phyloP scores from a whole-genome alignment of 1,140 invertebrate genomes.

The Lasioglossum albipes region DNA sequence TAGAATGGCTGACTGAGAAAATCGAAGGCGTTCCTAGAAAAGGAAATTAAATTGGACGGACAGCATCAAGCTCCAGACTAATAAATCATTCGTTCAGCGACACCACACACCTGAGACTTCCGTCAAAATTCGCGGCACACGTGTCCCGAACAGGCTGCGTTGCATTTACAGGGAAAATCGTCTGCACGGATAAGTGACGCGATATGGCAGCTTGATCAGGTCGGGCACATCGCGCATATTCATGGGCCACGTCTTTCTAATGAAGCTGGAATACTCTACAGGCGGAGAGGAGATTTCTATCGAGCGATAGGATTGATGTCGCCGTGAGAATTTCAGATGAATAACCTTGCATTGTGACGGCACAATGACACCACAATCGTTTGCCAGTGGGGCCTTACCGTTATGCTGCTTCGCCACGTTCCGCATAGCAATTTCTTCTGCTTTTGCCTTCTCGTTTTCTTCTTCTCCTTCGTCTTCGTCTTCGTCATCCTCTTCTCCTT shows the following conservation, averaged over 20 bases:
- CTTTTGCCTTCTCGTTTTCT: slow-evolving; percentile 19
- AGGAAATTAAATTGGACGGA: slow-evolving; percentile 9
- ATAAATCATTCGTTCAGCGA: slow-evolving; percentile 15
- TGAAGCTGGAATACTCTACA: slow-evolving; percentile 64
- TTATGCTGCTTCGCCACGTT: slow-evolving; percentile 75
- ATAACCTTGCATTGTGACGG: slow-evolving; percentile 80
- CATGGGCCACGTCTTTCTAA: slow-evolving; percentile 69
- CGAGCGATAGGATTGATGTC: slow-evolving; percentile 78
- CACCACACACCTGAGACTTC: slow-evolving; percentile 23
- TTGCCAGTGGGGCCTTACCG: slow-evolving; percentile 76
- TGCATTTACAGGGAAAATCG: slow-evolving; percentile 62
- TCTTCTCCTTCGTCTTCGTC: slow-evolving; percentile 18
- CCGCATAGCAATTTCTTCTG: slow-evolving; percentile 73
- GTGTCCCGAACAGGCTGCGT: slow-evolving; percentile 23
- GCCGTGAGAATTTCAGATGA: slow-evolving; percentile 78
- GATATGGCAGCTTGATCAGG: slow-evolving; percentile 64
- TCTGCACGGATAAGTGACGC: slow-evolving; percentile 67
- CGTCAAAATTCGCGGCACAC: slow-evolving; percentile 49
- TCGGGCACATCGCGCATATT: slow-evolving; percentile 62
- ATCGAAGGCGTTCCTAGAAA: background rate
- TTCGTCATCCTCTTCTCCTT: background rate
- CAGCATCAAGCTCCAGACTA: slow-evolving; percentile 1
- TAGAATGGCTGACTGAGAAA: background rate
- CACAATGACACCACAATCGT: slow-evolving; percentile 77
- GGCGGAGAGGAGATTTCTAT: slow-evolving; percentile 74